Evolutionary conservation across 1,140 invertebrate genomes (phyloP).

Genomic region (Nephila pilipes): DNA sequence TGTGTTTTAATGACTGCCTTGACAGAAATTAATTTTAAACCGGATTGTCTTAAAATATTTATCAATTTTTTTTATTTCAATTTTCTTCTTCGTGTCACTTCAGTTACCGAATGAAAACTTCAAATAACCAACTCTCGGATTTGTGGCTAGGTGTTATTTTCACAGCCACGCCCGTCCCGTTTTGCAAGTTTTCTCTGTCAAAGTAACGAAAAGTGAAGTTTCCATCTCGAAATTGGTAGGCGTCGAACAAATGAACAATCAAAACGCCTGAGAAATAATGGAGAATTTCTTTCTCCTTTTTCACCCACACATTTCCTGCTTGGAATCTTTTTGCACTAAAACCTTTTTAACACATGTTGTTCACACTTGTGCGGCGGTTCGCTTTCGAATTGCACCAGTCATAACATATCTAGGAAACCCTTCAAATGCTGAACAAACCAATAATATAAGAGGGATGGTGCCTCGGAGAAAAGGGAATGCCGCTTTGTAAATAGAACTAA

Average conservation of each 20-base stretch:
- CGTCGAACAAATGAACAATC: neutral
- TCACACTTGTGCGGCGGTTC: neutral
- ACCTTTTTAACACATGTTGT: neutral
- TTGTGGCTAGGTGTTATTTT: too few species aligned
- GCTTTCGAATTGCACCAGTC: neutral
- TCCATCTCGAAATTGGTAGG: neutral
- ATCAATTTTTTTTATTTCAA: too few species aligned
- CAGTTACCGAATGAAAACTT: too few species aligned
- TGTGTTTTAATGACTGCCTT: too few species aligned
- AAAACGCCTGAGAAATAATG: neutral
- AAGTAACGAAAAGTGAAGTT: neutral
- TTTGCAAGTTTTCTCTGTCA: neutral
- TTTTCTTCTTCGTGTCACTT: too few species aligned
- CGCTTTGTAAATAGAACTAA: neutral
- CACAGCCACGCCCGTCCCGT: neutral
- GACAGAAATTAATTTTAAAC: too few species aligned
- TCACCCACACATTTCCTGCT: constrained; percentile 29
- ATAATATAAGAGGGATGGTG: neutral
- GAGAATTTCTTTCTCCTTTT: neutral
- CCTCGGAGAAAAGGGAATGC: neutral
- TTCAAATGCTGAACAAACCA: neutral
- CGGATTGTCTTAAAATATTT: too few species aligned
- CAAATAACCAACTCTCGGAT: too few species aligned
- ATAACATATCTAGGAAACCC: neutral
- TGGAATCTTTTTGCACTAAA: neutral